Evolutionary conservation across 2,797 vertebrate genomes (phyloP).

Genomic region (Scarus forsteni): DNA sequence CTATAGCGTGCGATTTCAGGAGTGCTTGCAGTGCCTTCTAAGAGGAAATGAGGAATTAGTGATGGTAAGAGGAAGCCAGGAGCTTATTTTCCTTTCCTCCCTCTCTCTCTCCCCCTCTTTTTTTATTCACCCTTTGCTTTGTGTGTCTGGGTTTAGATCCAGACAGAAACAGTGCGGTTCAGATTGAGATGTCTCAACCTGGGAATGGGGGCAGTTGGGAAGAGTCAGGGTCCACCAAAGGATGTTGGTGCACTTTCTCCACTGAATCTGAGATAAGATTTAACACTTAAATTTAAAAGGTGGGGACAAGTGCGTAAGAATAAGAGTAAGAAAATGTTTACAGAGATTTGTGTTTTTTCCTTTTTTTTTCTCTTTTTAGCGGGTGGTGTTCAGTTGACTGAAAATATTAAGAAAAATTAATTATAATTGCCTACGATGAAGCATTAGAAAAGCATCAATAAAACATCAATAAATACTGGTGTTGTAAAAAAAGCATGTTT

Average conservation of each 20-base stretch:
- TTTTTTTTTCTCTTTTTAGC: not conserved
- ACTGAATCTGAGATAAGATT: conserved; percentile 35
- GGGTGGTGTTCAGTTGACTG: too few species aligned
- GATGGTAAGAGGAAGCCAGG: conserved; percentile 83
- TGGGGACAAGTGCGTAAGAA: not conserved
- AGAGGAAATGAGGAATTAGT: conserved; percentile 88
- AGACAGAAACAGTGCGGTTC: conserved; percentile 64
- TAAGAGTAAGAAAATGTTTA: not conserved
- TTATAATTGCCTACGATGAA: too few species aligned
- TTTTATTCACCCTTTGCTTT: conserved; percentile 71
- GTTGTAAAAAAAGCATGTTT: too few species aligned
- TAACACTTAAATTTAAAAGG: too few species aligned
- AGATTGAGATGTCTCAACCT: conserved; percentile 66
- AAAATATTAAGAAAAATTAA: too few species aligned
- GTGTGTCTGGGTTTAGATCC: conserved; percentile 73
- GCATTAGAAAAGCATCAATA: too few species aligned
- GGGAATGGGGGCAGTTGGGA: conserved; percentile 45
- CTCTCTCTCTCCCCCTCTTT: conserved; percentile 44
- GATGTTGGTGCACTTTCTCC: conserved; percentile 47
- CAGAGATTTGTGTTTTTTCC: not conserved
- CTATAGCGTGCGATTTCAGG: conserved; percentile 74
- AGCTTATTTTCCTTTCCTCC: conserved; percentile 79
- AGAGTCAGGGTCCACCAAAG: conserved; percentile 14
- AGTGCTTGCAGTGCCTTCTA: conserved; percentile 76
- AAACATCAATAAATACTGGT: too few species aligned